phyloP scores from a whole-genome alignment of 1,140 invertebrate genomes.

The Calephelis nemesis region DNA sequence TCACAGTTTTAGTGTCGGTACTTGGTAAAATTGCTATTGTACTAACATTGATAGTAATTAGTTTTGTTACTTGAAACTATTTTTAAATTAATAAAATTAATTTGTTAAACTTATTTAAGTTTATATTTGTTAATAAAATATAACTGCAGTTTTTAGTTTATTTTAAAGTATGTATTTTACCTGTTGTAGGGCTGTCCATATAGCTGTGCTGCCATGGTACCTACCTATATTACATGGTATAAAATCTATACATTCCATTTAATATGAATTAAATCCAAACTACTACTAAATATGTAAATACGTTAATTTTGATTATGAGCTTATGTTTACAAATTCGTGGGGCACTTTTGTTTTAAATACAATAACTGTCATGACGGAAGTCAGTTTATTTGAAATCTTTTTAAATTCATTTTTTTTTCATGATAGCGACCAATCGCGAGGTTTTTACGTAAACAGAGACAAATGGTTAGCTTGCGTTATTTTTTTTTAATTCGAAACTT shows the following conservation, averaged over 20 bases:
- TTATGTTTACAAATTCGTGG: conserved; percentile 65
- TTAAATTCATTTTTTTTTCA: neutral
- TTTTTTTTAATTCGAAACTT: too few species aligned
- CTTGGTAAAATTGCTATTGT: too few species aligned
- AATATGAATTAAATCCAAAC: conserved; percentile 55
- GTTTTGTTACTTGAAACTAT: too few species aligned
- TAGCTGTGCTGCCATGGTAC: conserved; percentile 47
- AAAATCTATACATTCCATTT: conserved; percentile 68
- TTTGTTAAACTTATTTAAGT: too few species aligned
- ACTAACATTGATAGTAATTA: too few species aligned
- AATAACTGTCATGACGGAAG: conserved; percentile 35
- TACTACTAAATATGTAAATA: conserved; percentile 67
- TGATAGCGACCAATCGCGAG: neutral
- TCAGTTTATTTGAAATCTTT: conserved; percentile 22
- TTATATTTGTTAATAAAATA: neutral
- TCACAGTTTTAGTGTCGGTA: too few species aligned
- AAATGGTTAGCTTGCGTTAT: too few species aligned
- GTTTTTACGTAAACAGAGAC: too few species aligned
- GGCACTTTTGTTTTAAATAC: conserved; percentile 57
- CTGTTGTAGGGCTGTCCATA: neutral
- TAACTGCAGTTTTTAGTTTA: neutral
- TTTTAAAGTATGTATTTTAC: neutral
- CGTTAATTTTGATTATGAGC: conserved; percentile 57
- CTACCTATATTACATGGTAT: conserved; percentile 47
- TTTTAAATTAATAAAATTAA: too few species aligned